Conservation (phyloP, 2,888 invertebrate species). For the Micropterix aruncella region DNA sequence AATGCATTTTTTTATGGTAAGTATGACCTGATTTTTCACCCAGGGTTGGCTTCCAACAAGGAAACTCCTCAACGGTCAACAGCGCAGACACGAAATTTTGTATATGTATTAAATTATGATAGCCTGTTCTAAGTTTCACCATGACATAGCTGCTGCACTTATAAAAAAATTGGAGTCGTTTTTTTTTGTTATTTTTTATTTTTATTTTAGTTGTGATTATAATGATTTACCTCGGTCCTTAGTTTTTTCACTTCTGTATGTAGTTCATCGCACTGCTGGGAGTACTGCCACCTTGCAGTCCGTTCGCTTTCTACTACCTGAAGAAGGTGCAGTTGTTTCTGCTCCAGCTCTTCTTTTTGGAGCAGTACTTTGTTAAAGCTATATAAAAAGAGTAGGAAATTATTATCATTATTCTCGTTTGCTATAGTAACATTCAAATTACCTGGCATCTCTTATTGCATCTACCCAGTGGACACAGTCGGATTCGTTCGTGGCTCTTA, state of each 20-base stretch:
- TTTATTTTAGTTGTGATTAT: too few relatives aligned
- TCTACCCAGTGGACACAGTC: constrained; percentile 87
- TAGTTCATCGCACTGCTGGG: constrained; percentile 85
- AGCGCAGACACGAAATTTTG: too few relatives aligned
- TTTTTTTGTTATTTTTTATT: too few relatives aligned
- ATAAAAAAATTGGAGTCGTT: too few relatives aligned
- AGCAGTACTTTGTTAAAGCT: constrained; percentile 82
- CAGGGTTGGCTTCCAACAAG: too few relatives aligned
- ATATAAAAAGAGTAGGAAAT: constrained; percentile 14
- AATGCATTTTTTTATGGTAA: too few relatives aligned
- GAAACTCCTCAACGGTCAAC: too few relatives aligned
- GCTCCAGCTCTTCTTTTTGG: constrained; percentile 83
- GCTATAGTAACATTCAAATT: constrained; percentile 16
- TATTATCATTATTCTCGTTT: constrained; percentile 3
- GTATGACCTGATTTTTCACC: too few relatives aligned
- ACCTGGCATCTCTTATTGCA: constrained; percentile 80
- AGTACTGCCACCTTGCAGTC: constrained; percentile 88
- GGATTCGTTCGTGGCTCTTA: constrained; percentile 69
- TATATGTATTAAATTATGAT: too few relatives aligned
- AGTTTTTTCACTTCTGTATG: constrained; percentile 78
- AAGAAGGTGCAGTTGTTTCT: constrained; percentile 79
- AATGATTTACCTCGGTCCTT: constrained; percentile 76
- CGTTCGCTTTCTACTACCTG: constrained; percentile 85
- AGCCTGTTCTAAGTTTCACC: too few relatives aligned
- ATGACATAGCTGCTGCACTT: too few relatives aligned